phyloP scores from a whole-genome alignment of 2,113 vertebrate genomes.

The Centropus unirufus region DNA sequence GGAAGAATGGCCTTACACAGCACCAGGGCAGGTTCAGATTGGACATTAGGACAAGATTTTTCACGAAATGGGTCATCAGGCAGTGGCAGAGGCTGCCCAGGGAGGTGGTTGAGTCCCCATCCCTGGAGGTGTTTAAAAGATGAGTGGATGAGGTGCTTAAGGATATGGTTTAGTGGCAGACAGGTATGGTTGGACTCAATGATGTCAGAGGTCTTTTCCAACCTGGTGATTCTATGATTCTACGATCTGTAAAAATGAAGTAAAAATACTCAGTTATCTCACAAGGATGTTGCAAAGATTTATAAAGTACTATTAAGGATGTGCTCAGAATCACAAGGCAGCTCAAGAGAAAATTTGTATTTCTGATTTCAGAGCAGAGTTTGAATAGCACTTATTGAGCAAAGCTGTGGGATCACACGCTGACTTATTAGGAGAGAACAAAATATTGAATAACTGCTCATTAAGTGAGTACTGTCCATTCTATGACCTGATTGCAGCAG shows the following conservation, averaged over 20 bases:
- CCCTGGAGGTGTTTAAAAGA: too few relatives aligned
- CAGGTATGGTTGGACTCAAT: too few relatives aligned
- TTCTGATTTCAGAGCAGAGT: constrained; percentile 23
- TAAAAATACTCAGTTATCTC: not conserved
- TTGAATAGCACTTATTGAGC: constrained; percentile 10
- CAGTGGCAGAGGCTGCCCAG: too few relatives aligned
- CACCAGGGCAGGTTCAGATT: too few relatives aligned
- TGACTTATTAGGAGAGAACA: constrained; percentile 4
- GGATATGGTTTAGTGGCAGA: too few relatives aligned
- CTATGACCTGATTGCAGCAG: not conserved
- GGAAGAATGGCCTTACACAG: too few relatives aligned
- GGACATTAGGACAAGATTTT: too few relatives aligned
- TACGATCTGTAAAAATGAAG: not conserved
- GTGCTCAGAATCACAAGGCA: constrained; percentile 8
- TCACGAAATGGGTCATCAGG: too few relatives aligned
- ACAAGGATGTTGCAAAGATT: not conserved
- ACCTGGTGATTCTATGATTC: too few relatives aligned
- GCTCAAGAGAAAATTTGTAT: not conserved
- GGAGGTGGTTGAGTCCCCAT: too few relatives aligned
- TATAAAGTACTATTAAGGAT: not conserved
- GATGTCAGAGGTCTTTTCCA: too few relatives aligned
- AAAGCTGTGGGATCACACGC: not conserved
- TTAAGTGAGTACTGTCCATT: not conserved
- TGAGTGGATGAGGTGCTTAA: too few relatives aligned
- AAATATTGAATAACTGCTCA: constrained; percentile 34